Evolutionary conservation across 2,888 invertebrate species (phyloP).

Genomic region (Temnothorax unifasciatus): DNA sequence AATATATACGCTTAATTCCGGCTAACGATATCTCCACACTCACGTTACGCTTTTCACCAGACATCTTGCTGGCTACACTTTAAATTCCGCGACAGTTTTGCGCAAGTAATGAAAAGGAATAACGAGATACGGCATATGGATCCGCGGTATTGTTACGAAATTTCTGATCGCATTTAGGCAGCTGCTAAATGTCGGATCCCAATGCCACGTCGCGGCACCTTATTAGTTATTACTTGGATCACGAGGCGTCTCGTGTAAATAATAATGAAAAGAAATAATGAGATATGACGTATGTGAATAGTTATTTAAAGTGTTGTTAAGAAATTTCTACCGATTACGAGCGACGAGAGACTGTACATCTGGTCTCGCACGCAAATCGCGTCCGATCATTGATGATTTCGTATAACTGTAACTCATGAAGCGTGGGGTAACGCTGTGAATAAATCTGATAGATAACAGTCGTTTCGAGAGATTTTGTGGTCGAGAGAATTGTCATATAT

Average conservation of each 20-base stretch:
- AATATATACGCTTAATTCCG: neutral
- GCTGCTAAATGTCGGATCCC: constrained; percentile 10
- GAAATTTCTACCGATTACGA: constrained; percentile 16
- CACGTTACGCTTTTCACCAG: neutral
- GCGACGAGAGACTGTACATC: neutral
- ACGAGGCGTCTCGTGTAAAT: constrained; percentile 15
- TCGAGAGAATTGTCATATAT: neutral
- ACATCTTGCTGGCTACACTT: neutral
- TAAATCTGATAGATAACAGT: neutral
- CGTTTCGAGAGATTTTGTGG: no score
- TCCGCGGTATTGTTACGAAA: constrained; percentile 27
- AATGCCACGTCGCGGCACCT: constrained; percentile 19
- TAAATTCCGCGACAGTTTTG: constrained; percentile 21
- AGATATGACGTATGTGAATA: constrained; percentile 21
- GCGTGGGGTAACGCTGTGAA: neutral
- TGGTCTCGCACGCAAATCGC: neutral
- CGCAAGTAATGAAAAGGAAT: constrained; percentile 22
- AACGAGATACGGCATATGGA: constrained; percentile 28
- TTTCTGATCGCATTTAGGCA: constrained; percentile 36
- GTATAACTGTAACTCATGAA: neutral
- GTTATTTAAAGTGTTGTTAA: constrained; percentile 3
- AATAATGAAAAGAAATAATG: constrained; percentile 35
- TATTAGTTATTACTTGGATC: constrained; percentile 38
- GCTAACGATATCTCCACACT: neutral
- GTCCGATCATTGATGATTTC: constrained; percentile 9